A percentile compares a stretch with the other conserved stretches of the same genome.
phyloP scores from a whole-genome alignment of 2,797 vertebrate genomes.

The Anguilla marmorata region DNA sequence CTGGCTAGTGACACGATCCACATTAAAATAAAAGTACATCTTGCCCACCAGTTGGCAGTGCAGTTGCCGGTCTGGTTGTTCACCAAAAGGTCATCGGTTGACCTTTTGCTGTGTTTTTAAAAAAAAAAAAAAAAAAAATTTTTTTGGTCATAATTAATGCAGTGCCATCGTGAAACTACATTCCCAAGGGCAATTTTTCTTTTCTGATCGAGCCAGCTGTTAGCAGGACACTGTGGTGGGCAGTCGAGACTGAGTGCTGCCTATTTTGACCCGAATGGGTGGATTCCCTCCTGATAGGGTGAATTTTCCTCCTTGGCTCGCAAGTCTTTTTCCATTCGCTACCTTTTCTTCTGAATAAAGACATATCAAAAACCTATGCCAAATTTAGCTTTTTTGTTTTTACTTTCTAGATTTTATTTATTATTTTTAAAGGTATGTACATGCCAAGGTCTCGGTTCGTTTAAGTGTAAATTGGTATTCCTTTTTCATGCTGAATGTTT shows the following conservation, averaged over 20 bases:
- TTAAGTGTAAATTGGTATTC: neutral
- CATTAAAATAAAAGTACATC: neutral
- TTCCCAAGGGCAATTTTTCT: neutral
- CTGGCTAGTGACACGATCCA: neutral
- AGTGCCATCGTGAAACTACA: neutral
- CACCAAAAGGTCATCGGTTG: neutral
- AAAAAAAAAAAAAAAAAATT: too few species aligned
- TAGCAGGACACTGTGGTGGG: neutral
- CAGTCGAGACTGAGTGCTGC: neutral
- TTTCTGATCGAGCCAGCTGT: neutral
- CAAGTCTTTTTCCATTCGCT: neutral
- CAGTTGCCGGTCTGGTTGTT: neutral
- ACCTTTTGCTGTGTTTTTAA: neutral
- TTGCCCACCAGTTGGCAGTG: neutral
- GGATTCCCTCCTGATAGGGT: neutral
- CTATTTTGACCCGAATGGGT: neutral
- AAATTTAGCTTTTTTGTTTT: neutral
- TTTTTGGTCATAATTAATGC: neutral
- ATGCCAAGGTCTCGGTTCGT: constrained; percentile 8
- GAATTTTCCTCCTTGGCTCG: neutral
- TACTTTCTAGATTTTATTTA: constrained; percentile 42
- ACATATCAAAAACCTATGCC: constrained; percentile 11
- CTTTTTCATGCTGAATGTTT: neutral
- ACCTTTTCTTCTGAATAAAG: neutral
- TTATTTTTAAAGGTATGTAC: constrained; percentile 50